Evolutionary conservation across 2,797 vertebrate genomes (phyloP).

Genomic region (Micrastur ruficollis): DNA sequence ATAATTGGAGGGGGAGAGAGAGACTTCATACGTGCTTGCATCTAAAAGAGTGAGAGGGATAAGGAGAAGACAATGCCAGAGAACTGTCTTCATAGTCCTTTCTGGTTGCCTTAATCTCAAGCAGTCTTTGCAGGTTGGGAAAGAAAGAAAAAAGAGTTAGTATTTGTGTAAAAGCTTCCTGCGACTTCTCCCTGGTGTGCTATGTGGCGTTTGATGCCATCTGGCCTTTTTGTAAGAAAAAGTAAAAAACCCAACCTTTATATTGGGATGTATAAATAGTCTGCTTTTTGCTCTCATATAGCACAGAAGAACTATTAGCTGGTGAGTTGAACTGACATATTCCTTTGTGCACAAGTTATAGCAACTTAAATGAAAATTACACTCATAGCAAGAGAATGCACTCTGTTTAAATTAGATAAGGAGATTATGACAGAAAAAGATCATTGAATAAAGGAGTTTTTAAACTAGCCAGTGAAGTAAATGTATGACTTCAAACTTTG

Average conservation of each 20-base stretch:
- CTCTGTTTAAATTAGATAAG: conserved; percentile 54
- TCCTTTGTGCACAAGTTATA: neutral
- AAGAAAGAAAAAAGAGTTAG: neutral
- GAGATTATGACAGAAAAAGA: conserved; percentile 38
- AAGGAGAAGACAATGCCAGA: neutral
- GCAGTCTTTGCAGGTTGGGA: neutral
- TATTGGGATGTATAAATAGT: neutral
- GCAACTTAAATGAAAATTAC: conserved; percentile 47
- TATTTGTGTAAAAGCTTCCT: neutral
- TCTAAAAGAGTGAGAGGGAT: neutral
- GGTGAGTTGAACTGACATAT: neutral
- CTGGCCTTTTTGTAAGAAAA: neutral
- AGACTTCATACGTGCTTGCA: neutral
- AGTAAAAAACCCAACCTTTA: neutral
- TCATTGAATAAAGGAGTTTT: conserved; percentile 24
- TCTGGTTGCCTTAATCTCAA: neutral
- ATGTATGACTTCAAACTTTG: conserved; percentile 49
- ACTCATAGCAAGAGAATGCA: neutral
- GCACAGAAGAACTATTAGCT: neutral
- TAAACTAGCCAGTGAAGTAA: conserved; percentile 46
- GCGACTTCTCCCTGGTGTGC: neutral
- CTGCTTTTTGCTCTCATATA: neutral
- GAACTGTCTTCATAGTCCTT: neutral
- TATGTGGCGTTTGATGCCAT: neutral
- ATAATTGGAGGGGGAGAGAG: conserved; percentile 48